phyloP scores from a whole-genome alignment of 2,797 vertebrate species.

The Phrynocephalus vlangalii region DNA sequence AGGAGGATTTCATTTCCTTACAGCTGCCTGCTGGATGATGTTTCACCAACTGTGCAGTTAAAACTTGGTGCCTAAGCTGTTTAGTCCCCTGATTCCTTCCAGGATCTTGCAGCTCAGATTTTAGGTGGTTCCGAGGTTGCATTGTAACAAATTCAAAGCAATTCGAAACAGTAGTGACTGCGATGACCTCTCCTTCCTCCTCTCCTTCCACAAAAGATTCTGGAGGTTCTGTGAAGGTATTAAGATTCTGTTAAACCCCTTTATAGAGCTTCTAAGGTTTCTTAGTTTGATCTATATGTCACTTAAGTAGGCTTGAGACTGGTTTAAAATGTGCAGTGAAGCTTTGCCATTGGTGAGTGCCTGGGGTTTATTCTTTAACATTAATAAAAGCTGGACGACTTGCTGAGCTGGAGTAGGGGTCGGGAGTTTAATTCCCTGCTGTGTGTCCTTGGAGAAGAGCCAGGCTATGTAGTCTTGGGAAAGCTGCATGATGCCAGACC shows the following conservation, averaged over 20 bases:
- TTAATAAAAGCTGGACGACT: not conserved
- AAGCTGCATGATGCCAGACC: too few relatives aligned
- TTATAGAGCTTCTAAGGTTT: not conserved
- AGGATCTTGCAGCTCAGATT: slow-evolving; percentile 3
- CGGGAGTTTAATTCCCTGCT: too few relatives aligned
- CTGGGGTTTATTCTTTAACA: not conserved
- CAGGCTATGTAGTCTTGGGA: too few relatives aligned
- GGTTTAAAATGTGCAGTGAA: not conserved
- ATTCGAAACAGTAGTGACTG: not conserved
- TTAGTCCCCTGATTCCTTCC: slow-evolving; percentile 11
- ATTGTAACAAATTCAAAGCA: not conserved
- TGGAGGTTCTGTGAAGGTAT: not conserved
- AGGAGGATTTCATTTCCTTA: slow-evolving; percentile 24
- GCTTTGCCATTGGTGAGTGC: not conserved
- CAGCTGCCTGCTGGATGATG: slow-evolving; percentile 12
- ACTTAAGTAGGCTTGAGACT: not conserved
- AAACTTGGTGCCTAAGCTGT: not conserved
- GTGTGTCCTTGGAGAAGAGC: too few relatives aligned
- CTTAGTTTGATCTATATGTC: not conserved
- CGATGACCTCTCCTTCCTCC: not conserved
- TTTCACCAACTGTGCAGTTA: slow-evolving; percentile 23
- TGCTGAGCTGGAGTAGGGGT: too few relatives aligned
- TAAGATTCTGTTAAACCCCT: not conserved
- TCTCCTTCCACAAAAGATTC: not conserved
- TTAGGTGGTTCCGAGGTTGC: not conserved